Conservation (phyloP, 2,797 vertebrate genomes). For the Clarias pachynema region DNA sequence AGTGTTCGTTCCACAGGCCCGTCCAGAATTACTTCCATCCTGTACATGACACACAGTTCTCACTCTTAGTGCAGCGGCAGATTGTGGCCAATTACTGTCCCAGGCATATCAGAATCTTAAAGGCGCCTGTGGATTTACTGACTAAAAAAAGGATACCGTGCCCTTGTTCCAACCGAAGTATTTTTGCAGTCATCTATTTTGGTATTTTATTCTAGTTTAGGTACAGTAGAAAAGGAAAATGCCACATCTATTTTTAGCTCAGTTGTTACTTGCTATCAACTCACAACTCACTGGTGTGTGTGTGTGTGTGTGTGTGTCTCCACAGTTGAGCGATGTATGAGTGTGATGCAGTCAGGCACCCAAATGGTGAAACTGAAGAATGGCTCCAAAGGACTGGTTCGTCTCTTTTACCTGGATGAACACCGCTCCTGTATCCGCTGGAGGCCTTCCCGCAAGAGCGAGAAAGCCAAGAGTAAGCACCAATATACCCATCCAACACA, state of each 20-base stretch:
- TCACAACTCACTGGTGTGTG: constrained; percentile 27
- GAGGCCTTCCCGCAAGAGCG: constrained; percentile 95
- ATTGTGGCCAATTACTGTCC: constrained; percentile 13
- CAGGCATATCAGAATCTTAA: background rate
- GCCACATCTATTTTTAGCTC: constrained; percentile 13
- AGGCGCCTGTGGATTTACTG: background rate
- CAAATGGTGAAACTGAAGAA: constrained; percentile 99
- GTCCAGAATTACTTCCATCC: constrained; percentile 1
- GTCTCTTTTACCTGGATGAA: constrained; percentile 98
- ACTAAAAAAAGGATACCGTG: constrained; percentile 12
- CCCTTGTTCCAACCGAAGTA: background rate
- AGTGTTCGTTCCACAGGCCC: background rate
- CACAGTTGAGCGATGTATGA: constrained; percentile 99
- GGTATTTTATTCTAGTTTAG: constrained; percentile 7
- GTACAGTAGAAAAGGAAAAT: constrained; percentile 19
- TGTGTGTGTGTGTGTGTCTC: constrained; percentile 23
- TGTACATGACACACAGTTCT: constrained; percentile 12
- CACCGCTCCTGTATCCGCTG: constrained; percentile 95
- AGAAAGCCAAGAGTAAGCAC: constrained; percentile 96
- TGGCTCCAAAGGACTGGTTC: constrained; percentile 91
- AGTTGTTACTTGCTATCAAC: constrained; percentile 9
- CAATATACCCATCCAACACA: too few relatives aligned
- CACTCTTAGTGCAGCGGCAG: background rate
- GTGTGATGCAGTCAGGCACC: constrained; percentile 97
- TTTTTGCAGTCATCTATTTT: constrained; percentile 13